phyloP scores from a whole-genome alignment of 2,797 vertebrate genomes.

The Chloroceryle amazona region DNA sequence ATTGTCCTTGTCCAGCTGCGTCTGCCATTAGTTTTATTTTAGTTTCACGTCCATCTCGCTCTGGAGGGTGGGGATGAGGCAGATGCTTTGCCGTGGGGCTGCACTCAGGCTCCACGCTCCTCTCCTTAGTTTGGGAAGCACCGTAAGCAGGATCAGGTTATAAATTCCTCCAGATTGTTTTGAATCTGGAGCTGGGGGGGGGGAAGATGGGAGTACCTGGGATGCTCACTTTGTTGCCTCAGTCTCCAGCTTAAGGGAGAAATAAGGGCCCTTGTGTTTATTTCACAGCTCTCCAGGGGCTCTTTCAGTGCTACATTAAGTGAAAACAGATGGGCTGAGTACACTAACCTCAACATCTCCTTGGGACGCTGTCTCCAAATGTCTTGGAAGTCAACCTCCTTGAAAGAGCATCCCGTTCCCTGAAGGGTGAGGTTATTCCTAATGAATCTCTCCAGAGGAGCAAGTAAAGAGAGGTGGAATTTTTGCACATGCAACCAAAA shows the following conservation, averaged over 20 bases:
- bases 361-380: background rate
- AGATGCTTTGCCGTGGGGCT: background rate
- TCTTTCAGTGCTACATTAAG: background rate
- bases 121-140: background rate
- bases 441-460: conserved; percentile 37
- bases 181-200: background rate
- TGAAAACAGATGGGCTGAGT: background rate
- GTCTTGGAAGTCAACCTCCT: background rate
- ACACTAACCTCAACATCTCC: background rate
- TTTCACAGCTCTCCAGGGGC: background rate
- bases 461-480: conserved; percentile 73
- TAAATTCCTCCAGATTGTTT: background rate
- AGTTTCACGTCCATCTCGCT: background rate
- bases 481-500: conserved; percentile 67
- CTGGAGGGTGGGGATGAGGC: rapidly evolving
- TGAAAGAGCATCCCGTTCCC: background rate
- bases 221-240: background rate
- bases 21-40: background rate
- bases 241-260: background rate
- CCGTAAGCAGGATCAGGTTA: background rate
- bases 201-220: rapidly evolving
- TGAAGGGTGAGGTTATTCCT: conserved; percentile 22
- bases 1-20: conserved; percentile 19
- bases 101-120: background rate
- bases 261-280: background rate